These are phyloP conservation scores for Micromussa lordhowensis DNA, from an alignment of 92 coral and sea anemone species.

Conservation along the genomic window DNA sequence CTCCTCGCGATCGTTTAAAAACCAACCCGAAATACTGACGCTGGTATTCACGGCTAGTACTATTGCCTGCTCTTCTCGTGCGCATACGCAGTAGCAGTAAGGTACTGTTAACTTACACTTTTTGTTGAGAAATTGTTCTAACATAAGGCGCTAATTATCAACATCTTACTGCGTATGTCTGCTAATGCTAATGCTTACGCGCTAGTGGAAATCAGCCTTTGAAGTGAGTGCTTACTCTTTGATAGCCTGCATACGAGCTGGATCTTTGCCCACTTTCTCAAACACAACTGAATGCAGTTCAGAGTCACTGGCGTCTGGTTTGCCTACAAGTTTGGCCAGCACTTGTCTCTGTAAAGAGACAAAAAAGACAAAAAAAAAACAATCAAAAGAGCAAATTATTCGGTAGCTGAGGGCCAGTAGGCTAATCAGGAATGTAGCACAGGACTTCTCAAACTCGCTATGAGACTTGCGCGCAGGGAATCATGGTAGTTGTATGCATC, in stretches of 20 bases:
- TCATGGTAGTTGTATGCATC: too few relatives aligned
- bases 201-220: too few relatives aligned
- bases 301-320: slow-evolving; percentile 70
- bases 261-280: slow-evolving; percentile 71
- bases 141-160: too few relatives aligned
- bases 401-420: neutral
- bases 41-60: neutral
- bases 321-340: slow-evolving; percentile 76
- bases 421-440: neutral
- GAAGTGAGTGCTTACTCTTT: slow-evolving; percentile 64
- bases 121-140: too few relatives aligned
- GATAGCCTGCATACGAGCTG: slow-evolving; percentile 76
- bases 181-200: too few relatives aligned
- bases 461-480: too few relatives aligned
- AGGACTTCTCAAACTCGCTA: too few relatives aligned
- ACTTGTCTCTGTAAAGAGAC: slow-evolving; percentile 54
- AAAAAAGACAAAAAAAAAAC: too few relatives aligned
- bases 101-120: too few relatives aligned
- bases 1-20: neutral
- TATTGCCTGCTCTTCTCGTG: too few relatives aligned
- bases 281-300: slow-evolving; percentile 77
- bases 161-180: too few relatives aligned
- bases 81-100: too few relatives aligned
- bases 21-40: neutral
- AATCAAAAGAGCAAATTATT: neutral